Conservation (phyloP, 2,888 invertebrate species). For the Drosophila merina region DNA sequence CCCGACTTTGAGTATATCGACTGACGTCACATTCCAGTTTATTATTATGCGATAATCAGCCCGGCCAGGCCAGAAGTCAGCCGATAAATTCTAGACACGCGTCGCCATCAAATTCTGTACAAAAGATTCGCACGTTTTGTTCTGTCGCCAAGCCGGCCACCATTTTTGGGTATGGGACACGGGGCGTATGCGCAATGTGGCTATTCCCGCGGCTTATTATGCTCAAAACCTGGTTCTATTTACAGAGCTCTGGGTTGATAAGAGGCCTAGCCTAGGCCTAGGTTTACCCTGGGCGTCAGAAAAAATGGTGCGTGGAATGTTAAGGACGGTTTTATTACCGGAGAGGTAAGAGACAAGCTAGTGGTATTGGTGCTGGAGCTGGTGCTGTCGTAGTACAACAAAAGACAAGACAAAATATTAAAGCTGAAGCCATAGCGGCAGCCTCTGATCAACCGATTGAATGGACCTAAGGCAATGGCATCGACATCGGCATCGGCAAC, state of each 20-base stretch:
- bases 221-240: slow-evolving; percentile 22
- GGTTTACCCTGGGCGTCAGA: slow-evolving; percentile 8
- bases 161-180: slow-evolving; percentile 54
- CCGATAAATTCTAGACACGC: slow-evolving; percentile 69
- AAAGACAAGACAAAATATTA: slow-evolving; percentile 57
- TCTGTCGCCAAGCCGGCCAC: slow-evolving; percentile 37
- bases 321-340: slow-evolving; percentile 38
- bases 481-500: slow-evolving; percentile 45
- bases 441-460: slow-evolving; percentile 59
- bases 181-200: slow-evolving; percentile 59
- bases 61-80: slow-evolving; percentile 32
- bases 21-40: slow-evolving; percentile 62
- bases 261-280: slow-evolving; percentile 26
- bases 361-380: not conserved
- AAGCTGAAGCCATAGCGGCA: slow-evolving; percentile 47
- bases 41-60: slow-evolving; percentile 55
- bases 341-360: not conserved
- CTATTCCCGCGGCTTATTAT: slow-evolving; percentile 17
- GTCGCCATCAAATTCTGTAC: slow-evolving; percentile 27
- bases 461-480: slow-evolving; percentile 49
- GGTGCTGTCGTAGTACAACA: slow-evolving; percentile 13
- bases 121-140: slow-evolving; percentile 63
- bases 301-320: slow-evolving; percentile 25
- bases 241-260: slow-evolving; percentile 52
- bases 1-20: not conserved